phyloP scores from a whole-genome alignment of 2,113 vertebrate genomes.

The Ceratotherium simum region DNA sequence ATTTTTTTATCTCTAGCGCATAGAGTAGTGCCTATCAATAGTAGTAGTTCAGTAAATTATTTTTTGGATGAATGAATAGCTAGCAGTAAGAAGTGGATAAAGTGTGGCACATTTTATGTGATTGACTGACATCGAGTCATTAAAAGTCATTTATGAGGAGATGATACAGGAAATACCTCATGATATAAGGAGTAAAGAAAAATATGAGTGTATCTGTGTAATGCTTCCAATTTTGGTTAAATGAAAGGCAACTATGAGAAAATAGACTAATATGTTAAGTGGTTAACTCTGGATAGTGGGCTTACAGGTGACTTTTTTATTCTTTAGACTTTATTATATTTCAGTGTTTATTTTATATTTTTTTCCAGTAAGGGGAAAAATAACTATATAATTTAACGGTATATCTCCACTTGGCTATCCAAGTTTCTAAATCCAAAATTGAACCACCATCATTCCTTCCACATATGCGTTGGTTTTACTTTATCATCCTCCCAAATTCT shows the following conservation, averaged over 20 bases:
- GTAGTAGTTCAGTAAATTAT: neutral
- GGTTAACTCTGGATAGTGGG: neutral
- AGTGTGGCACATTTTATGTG: neutral
- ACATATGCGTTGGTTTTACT: neutral
- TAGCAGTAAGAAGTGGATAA: neutral
- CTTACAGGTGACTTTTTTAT: neutral
- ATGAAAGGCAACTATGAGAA: neutral
- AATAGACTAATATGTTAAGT: neutral
- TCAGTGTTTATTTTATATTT: neutral
- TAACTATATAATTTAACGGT: neutral
- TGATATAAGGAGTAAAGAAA: neutral
- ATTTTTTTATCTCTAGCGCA: neutral
- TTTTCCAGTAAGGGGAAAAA: neutral
- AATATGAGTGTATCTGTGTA: neutral
- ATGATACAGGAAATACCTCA: neutral
- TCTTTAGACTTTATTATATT: neutral
- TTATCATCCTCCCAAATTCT: neutral
- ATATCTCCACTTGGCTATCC: neutral
- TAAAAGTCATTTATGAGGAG: neutral
- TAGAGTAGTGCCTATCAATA: neutral
- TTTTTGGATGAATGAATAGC: neutral
- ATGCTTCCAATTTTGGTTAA: neutral
- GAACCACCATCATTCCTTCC: neutral
- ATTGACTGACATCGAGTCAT: neutral
- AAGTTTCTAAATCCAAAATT: neutral